Conservation (phyloP, 64 coral and sea anemone genomes). For the Porites lutea region DNA sequence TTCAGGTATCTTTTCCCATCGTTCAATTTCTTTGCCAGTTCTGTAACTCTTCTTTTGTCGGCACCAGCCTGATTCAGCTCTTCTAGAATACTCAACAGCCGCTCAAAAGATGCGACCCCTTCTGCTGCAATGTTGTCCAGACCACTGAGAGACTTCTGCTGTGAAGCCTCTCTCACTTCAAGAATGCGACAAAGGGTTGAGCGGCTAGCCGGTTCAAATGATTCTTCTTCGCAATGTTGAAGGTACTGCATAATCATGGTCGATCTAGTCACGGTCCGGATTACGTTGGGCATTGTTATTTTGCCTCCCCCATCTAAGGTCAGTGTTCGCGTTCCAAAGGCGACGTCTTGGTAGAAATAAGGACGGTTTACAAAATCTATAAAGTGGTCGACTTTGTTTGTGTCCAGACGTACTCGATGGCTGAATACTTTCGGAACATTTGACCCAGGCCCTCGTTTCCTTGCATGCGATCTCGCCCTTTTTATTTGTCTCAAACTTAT, state of each 20-base stretch:
- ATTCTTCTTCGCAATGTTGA: background rate
- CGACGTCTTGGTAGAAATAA: conserved; percentile 27
- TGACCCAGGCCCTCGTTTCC: background rate
- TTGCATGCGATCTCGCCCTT: conserved; percentile 13
- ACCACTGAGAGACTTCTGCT: conserved; percentile 29
- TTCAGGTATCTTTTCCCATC: background rate
- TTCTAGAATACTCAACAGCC: background rate
- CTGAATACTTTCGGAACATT: background rate
- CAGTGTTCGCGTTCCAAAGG: conserved; percentile 8
- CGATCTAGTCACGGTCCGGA: conserved; percentile 11
- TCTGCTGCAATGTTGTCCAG: conserved; percentile 27
- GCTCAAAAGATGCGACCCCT: background rate
- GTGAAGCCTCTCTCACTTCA: conserved; percentile 50
- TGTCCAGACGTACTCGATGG: conserved; percentile 1
- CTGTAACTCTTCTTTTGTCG: background rate
- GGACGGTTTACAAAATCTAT: background rate
- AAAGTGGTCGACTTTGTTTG: conserved; percentile 1
- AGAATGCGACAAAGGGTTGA: conserved; percentile 14
- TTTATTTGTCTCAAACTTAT: conserved; percentile 23
- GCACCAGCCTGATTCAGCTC: background rate
- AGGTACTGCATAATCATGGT: conserved; percentile 34
- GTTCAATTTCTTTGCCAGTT: background rate
- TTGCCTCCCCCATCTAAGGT: background rate
- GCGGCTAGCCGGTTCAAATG: background rate
- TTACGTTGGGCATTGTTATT: conserved; percentile 14